phyloP scores from a whole-genome alignment of 2,113 vertebrate genomes.

The Zootoca vivipara region DNA sequence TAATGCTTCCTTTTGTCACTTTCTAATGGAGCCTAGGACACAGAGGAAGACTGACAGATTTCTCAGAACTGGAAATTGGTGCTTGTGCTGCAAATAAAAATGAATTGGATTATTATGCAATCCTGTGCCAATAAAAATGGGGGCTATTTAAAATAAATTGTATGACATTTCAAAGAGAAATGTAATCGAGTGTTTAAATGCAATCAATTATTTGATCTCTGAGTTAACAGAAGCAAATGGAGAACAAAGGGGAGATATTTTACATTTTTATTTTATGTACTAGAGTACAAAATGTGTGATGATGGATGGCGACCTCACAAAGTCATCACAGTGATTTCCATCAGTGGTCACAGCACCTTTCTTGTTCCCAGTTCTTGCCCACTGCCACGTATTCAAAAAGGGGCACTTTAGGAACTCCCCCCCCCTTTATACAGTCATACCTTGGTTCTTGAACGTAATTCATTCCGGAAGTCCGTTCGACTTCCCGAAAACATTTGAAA shows the following conservation, averaged over 20 bases:
- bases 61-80: conserved; percentile 30
- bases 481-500: too few species aligned
- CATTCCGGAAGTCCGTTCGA: too few species aligned
- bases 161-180: conserved; percentile 31
- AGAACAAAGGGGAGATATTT: background rate
- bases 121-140: conserved; percentile 42
- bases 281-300: background rate
- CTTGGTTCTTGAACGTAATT: too few species aligned
- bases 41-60: conserved; percentile 40
- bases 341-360: background rate
- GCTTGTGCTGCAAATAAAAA: conserved; percentile 30
- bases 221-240: conserved; percentile 26
- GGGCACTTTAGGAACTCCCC: too few species aligned
- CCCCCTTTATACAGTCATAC: too few species aligned
- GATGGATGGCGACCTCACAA: background rate
- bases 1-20: conserved; percentile 56
- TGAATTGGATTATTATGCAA: conserved; percentile 18
- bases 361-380: too few species aligned
- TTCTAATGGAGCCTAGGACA: conserved; percentile 46
- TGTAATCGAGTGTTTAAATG: conserved; percentile 44
- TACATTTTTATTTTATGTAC: background rate
- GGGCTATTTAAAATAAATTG: conserved; percentile 49
- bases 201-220: conserved; percentile 22
- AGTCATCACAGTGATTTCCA: background rate
- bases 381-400: too few species aligned